Evolutionary conservation across 2,888 invertebrate genomes (phyloP), one percentile per base, ranked within the genome.

Genomic region (Cynaeus angustus): DNA sequence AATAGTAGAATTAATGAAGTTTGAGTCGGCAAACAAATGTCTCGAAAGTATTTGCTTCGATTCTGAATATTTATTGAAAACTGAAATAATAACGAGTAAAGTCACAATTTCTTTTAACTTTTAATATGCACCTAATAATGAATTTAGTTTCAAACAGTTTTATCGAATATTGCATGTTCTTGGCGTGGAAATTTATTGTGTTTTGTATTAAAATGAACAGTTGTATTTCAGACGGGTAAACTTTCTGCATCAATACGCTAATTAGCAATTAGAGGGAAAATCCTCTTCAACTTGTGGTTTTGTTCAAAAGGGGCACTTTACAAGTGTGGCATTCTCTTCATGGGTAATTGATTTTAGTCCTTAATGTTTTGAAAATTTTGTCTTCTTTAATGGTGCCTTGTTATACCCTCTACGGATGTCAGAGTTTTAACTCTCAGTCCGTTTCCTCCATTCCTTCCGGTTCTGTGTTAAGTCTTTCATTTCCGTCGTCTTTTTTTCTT

Each of bases 231-330:
- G 21, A 30, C 10, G 43, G 45, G 33, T 46, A 66, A 66, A 66
- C 56, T 66, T 66, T 66, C 46, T 55, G 33, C 59, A 3, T 38
- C 14, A 7, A 38, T 56, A 41, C 56, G 55, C 26, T 66, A 66
- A 66, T 66, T 66, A 66, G 66, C 56, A 66, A 66, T 66, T 66
- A 66, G 48, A 28, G n/a, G 52, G 14, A 38, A 33, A 46, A 4
- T 50, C 6, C 48, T 5, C 16, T 50, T 10, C 16, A 50, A 16
- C 14, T 46, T 21, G 6, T 9, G 8, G 46, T 9, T 13, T 46
- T 21, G n/a, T 9, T 46, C 16, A 46, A 46, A 43, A 46, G 1
- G 16, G 46, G 13, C 3, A n/a, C 6, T 33, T 33, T 7, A 7
- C 7, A 28, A 28, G 5, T 28, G 38, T 38, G 38, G 3, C 5